Evolutionary conservation across 2,797 vertebrate species (phyloP).

Genomic region (Enteromius afrohamiltoni): DNA sequence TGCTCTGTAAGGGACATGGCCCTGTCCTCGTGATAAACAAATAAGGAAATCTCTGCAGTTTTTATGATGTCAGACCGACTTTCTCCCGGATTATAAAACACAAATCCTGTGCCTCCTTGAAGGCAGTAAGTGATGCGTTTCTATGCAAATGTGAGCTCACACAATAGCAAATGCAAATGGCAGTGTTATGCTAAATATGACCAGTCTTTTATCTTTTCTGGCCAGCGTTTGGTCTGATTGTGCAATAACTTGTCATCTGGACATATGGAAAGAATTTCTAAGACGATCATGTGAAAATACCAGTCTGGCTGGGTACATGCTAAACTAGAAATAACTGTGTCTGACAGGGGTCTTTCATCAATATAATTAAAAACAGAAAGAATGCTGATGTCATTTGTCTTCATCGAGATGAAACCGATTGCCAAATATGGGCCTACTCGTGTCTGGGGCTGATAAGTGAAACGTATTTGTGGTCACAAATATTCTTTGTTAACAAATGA

Average conservation of each 20-base stretch:
- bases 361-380: conserved; percentile 19
- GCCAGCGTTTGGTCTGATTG: background rate
- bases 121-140: background rate
- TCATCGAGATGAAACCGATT: background rate
- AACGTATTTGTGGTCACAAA: background rate
- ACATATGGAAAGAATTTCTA: conserved; percentile 10
- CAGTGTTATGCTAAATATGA: conserved; percentile 1
- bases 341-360: conserved; percentile 13
- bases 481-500: background rate
- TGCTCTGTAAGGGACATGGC: conserved; percentile 24
- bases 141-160: conserved; percentile 3
- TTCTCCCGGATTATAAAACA: background rate
- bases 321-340: background rate
- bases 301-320: background rate
- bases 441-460: background rate
- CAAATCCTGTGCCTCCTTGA: background rate
- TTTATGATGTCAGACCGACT: background rate
- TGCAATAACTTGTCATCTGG: background rate
- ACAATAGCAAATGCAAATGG: conserved; percentile 2
- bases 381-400: background rate
- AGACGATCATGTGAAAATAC: background rate
- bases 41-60: background rate
- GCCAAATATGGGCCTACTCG: background rate
- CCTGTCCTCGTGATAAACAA: conserved; percentile 23
- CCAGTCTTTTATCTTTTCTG: background rate